phyloP scores from a whole-genome alignment of 2,797 vertebrate species.

The Mus spretus region DNA sequence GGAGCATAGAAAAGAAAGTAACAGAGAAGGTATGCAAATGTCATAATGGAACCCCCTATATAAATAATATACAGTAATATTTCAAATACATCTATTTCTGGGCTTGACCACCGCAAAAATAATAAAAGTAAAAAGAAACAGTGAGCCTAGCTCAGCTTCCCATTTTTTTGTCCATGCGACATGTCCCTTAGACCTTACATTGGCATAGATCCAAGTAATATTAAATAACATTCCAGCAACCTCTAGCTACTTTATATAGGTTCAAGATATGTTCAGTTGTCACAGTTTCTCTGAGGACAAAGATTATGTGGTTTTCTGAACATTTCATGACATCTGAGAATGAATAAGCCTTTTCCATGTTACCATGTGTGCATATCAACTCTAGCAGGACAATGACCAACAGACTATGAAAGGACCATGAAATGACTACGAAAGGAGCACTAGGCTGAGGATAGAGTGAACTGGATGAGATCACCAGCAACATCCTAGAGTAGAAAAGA shows the following conservation, averaged over 20 bases:
- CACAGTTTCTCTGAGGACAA: neutral
- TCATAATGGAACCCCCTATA: neutral
- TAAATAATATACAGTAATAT: neutral
- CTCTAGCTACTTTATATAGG: neutral
- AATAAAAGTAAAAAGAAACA: neutral
- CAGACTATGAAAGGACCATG: neutral
- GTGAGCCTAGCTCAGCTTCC: neutral
- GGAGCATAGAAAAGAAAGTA: neutral
- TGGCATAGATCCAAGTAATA: neutral
- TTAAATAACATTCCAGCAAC: neutral
- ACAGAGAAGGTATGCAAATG: neutral
- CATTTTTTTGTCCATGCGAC: neutral
- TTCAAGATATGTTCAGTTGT: neutral
- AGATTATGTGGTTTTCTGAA: neutral
- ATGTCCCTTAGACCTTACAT: neutral
- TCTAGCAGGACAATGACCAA: neutral
- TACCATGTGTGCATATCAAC: neutral
- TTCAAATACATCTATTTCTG: neutral
- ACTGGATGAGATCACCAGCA: neutral
- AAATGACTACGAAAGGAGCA: neutral
- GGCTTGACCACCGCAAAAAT: neutral
- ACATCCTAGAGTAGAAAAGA: neutral
- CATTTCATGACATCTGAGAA: neutral
- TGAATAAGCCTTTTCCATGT: neutral
- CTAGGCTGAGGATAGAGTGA: neutral